A percentile compares a stretch with the other conserved stretches of the same genome.
Conservation (phyloP, 1,140 invertebrate genomes). For the Brachionus paranguensis region DNA sequence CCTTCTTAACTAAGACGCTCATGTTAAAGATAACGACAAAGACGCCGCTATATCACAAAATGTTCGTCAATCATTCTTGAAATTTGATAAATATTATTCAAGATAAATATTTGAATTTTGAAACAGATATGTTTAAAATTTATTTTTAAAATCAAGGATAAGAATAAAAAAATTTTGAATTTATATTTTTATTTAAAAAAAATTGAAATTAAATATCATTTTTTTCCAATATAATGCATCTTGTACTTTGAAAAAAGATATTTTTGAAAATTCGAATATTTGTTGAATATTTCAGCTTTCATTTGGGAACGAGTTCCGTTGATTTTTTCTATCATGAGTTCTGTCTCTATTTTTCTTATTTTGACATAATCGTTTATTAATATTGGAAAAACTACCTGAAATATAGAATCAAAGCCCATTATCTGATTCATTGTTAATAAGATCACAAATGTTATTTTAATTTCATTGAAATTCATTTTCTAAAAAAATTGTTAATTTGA, state of each 20-base stretch:
- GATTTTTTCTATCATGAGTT: background rate
- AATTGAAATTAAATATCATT: background rate
- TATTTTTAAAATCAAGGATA: too few relatives aligned
- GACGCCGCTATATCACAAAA: too few relatives aligned
- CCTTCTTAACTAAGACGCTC: too few relatives aligned
- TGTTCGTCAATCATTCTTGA: too few relatives aligned
- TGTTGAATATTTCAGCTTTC: background rate
- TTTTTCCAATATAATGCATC: constrained; percentile 6
- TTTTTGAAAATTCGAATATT: background rate
- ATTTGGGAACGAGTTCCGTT: background rate
- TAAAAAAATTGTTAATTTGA: too few relatives aligned
- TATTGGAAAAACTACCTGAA: background rate
- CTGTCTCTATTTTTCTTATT: background rate
- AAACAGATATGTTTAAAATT: too few relatives aligned
- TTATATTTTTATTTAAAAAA: too few relatives aligned
- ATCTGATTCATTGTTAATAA: background rate
- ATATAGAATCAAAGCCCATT: background rate
- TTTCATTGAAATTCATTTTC: background rate
- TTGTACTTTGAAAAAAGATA: background rate
- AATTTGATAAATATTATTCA: too few relatives aligned
- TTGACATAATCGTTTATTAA: background rate
- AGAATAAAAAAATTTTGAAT: too few relatives aligned
- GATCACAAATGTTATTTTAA: background rate
- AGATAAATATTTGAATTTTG: too few relatives aligned
- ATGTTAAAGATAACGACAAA: too few relatives aligned